Evolutionary conservation across 2,113 vertebrate genomes (phyloP).

Genomic region (Campylorhamphus procurvoides): DNA sequence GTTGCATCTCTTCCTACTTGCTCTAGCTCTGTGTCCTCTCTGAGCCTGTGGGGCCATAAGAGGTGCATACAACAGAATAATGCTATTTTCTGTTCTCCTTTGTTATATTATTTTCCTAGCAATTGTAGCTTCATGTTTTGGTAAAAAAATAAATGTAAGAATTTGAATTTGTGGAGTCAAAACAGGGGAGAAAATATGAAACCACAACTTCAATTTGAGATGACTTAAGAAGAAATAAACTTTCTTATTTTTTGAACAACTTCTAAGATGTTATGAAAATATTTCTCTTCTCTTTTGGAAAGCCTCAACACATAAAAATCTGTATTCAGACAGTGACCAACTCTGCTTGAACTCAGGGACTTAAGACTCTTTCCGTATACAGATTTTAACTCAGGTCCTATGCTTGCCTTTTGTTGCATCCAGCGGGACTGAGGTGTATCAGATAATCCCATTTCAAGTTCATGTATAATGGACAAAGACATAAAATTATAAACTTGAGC

Average conservation of each 20-base stretch:
- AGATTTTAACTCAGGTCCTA: neutral
- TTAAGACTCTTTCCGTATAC: neutral
- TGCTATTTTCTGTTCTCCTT: neutral
- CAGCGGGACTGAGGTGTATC: neutral
- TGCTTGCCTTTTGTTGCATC: neutral
- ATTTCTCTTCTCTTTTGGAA: neutral
- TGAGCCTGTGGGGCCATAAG: neutral
- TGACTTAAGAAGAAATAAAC: neutral
- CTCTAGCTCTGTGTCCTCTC: neutral
- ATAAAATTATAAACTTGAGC: neutral
- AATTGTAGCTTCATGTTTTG: neutral
- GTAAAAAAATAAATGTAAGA: neutral
- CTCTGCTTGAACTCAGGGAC: neutral
- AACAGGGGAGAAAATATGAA: neutral
- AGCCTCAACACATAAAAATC: neutral
- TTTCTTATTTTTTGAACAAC: neutral
- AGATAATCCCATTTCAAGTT: neutral
- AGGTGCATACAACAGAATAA: neutral
- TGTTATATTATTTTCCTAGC: neutral
- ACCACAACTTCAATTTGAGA: neutral
- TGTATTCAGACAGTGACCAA: neutral
- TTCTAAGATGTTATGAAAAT: neutral
- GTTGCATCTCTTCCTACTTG: neutral
- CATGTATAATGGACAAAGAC: neutral
- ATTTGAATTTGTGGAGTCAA: neutral